Base-by-base conservation (phyloP, 1,140 invertebrate species). In the Euglossa dilemma region DNA sequence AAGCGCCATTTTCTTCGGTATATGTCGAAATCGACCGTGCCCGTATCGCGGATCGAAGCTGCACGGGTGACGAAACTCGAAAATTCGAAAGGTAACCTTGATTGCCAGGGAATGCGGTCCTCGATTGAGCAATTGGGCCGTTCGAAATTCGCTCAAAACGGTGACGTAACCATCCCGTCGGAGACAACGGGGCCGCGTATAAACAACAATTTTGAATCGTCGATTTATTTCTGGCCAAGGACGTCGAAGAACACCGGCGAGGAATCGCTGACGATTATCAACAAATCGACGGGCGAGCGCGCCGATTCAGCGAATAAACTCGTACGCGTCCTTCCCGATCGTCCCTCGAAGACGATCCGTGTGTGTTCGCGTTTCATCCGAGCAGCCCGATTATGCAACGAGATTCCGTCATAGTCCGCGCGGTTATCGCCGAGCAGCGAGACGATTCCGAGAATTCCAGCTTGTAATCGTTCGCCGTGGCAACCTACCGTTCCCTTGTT, bases 181-280 rank as follows among this genome's bases (percentile, higher is more conserved):
- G 28, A n/a, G 16, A 45, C 9, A n/a, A 67, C 0, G 14, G 47
- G 12, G n/a, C 14, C 54, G 6, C 36, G 64, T 23, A 43, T 67
- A 47, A 67, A 67, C 64, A 43, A 20, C 9, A 61, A 52, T 43
- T 23, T 64, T 18, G 0, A 74, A 64, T 64, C 54, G 23, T 43
- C 50, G 79, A 64, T 70, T 59, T 14, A 63, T 2, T 74, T 74
- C 45, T 8, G 2, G 23, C 6, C 36, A 80, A 74, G 70, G 59
- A 56, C 59, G 18, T 9, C 12, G 45, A 43, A 54, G 45, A 43
- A 54, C n/a, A 23, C 14, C 28, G 43, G 50, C 28, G 9, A 8
- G 0, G 50, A 71, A 80, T 54, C 50, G 70, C 70, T 74, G 79
- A 74, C 70, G 70, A 80, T 6, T 47, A 50, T 80, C 59, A 74